A percentile compares a stretch with the other conserved stretches of the same genome.
Evolutionary conservation across 2,797 vertebrate species (phyloP).

Genomic region (Leucoraja ocellata): DNA sequence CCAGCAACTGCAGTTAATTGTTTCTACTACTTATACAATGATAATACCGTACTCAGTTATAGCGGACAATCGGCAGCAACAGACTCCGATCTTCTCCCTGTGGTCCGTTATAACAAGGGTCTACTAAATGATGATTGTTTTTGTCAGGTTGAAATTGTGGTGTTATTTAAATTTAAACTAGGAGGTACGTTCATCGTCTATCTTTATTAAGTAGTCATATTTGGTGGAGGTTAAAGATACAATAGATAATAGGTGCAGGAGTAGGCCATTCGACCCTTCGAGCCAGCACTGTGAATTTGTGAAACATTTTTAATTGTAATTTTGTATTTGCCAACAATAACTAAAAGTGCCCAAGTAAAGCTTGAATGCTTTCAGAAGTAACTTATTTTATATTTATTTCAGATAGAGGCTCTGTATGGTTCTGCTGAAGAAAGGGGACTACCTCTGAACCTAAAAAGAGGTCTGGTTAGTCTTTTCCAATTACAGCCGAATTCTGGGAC

Average conservation of each 20-base stretch:
- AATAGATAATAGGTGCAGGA: no score
- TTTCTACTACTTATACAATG: no score
- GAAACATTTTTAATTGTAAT: background rate
- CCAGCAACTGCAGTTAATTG: no score
- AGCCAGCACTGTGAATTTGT: background rate
- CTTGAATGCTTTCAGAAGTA: background rate
- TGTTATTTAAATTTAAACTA: background rate
- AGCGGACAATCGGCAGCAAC: no score
- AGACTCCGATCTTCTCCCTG: no score
- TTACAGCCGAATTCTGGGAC: constrained; percentile 43
- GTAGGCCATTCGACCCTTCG: no score
- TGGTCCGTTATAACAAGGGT: no score
- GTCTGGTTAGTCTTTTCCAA: constrained; percentile 52
- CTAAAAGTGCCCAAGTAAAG: background rate
- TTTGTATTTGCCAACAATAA: background rate
- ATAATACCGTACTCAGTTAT: no score
- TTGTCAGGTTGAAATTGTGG: background rate
- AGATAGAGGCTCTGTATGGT: constrained; percentile 47
- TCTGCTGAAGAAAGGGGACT: constrained; percentile 40
- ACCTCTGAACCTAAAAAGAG: constrained; percentile 50
- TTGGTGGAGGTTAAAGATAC: background rate
- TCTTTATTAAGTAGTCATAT: no score
- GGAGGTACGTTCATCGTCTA: background rate
- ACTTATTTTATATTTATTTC: background rate
- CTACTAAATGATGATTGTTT: background rate